Conservation (phyloP, 2,888 invertebrate species). For the Agrotis puta region DNA sequence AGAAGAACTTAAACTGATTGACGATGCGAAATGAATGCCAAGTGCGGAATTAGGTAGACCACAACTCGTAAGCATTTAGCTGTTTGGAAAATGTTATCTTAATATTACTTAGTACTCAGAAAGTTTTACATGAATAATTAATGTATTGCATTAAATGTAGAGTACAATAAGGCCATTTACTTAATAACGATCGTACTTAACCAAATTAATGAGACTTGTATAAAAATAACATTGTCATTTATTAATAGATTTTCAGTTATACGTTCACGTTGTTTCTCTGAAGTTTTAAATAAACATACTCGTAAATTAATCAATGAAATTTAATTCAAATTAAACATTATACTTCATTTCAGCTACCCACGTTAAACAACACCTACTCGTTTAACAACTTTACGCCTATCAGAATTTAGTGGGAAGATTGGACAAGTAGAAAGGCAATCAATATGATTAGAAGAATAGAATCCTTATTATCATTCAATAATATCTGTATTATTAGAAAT, state of each 20-base stretch:
- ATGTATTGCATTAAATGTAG: background rate
- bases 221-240: background rate
- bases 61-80: background rate
- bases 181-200: background rate
- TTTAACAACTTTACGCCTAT: constrained; percentile 5
- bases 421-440: background rate
- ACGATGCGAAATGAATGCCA: constrained; percentile 5
- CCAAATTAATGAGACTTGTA: background rate
- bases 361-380: constrained; percentile 1
- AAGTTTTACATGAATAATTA: background rate
- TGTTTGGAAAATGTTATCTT: background rate
- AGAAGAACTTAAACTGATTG: constrained; percentile 38
- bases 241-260: constrained; percentile 12
- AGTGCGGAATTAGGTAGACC: constrained; percentile 15
- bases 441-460: background rate
- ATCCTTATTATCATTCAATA: background rate
- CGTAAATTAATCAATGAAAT: background rate
- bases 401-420: background rate
- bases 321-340: constrained; percentile 9
- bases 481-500: too few relatives aligned
- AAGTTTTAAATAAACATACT: constrained; percentile 10
- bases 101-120: background rate
- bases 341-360: constrained; percentile 14
- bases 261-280: background rate
- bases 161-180: background rate